phyloP scores from a whole-genome alignment of 2,797 vertebrate genomes.

The Monodelphis domestica region DNA sequence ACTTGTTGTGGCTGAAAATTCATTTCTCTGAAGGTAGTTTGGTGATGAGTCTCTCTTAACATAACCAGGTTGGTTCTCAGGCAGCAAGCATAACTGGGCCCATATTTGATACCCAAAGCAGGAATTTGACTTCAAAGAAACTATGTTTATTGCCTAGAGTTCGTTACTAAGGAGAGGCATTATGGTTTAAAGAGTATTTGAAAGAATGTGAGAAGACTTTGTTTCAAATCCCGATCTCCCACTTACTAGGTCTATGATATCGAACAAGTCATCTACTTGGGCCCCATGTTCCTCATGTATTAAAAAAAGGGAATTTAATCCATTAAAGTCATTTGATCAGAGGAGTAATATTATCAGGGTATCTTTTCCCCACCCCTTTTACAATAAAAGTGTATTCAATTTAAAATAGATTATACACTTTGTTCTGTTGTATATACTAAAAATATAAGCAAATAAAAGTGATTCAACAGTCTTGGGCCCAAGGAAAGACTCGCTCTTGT shows the following conservation, averaged over 20 bases:
- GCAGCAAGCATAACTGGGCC: not conserved
- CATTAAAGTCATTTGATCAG: not conserved
- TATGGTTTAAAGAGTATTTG: not conserved
- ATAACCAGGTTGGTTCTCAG: not conserved
- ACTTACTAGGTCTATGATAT: not conserved
- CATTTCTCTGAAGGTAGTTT: not conserved
- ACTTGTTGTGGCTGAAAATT: not conserved
- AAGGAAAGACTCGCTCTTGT: not conserved
- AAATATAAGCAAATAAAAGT: not conserved
- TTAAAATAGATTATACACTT: not conserved
- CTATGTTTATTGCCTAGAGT: not conserved
- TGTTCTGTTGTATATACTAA: not conserved
- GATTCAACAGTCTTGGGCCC: not conserved
- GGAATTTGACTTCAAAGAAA: not conserved
- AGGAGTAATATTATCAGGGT: not conserved
- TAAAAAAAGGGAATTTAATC: not conserved
- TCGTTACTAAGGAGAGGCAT: not conserved
- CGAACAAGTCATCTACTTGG: not conserved
- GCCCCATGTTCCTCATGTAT: not conserved
- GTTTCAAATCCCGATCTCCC: not conserved
- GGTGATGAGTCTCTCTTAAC: not conserved
- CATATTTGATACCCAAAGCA: not conserved
- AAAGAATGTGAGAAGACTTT: constrained; percentile 5
- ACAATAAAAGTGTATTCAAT: not conserved
- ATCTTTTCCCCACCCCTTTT: not conserved